Evolutionary conservation across 2,888 invertebrate genomes (phyloP).

Genomic region (Malacosoma neustria): DNA sequence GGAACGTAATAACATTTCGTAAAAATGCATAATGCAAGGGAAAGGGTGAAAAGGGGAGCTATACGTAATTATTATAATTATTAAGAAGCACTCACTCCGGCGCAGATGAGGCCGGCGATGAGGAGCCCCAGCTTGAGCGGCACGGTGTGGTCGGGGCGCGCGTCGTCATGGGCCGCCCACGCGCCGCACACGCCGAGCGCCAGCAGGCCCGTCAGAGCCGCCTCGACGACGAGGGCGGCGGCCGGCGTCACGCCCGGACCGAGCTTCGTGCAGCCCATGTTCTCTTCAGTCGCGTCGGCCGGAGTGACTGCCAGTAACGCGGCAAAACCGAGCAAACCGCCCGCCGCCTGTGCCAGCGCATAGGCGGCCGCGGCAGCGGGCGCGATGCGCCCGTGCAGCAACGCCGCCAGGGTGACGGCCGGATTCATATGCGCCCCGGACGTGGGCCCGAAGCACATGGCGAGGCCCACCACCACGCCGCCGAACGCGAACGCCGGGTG

Average conservation of each 20-base stretch:
- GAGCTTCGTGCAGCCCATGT: slow-evolving; percentile 8
- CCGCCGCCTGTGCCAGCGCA: slow-evolving; percentile 37
- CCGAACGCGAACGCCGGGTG: slow-evolving; percentile 56
- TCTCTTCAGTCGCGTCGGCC: slow-evolving; percentile 4
- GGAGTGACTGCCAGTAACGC: slow-evolving; percentile 29
- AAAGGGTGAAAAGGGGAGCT: too few species aligned
- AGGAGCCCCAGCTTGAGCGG: slow-evolving; percentile 52
- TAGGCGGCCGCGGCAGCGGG: slow-evolving; percentile 35
- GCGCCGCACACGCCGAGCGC: slow-evolving; percentile 18
- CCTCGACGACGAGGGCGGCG: slow-evolving; percentile 18
- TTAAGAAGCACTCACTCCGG: slow-evolving; percentile 39
- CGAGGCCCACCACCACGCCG: slow-evolving; percentile 39
- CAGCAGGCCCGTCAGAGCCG: slow-evolving; percentile 20
- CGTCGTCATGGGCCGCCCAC: slow-evolving; percentile 36
- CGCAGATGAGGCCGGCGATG: slow-evolving; percentile 49
- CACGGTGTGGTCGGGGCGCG: slow-evolving; percentile 34
- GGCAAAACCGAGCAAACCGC: slow-evolving; percentile 41
- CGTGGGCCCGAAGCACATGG: slow-evolving; percentile 77
- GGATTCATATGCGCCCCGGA: slow-evolving; percentile 89
- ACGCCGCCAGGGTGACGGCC: slow-evolving; percentile 80
- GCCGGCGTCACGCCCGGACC: slow-evolving; percentile 10
- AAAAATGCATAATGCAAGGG: too few species aligned
- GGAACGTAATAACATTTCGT: too few species aligned
- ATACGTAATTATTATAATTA: too few species aligned
- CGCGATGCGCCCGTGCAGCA: slow-evolving; percentile 67